These are phyloP conservation scores for Hystrix cristata DNA, from an alignment of 2,113 vertebrate species.

Conservation along the genomic window DNA sequence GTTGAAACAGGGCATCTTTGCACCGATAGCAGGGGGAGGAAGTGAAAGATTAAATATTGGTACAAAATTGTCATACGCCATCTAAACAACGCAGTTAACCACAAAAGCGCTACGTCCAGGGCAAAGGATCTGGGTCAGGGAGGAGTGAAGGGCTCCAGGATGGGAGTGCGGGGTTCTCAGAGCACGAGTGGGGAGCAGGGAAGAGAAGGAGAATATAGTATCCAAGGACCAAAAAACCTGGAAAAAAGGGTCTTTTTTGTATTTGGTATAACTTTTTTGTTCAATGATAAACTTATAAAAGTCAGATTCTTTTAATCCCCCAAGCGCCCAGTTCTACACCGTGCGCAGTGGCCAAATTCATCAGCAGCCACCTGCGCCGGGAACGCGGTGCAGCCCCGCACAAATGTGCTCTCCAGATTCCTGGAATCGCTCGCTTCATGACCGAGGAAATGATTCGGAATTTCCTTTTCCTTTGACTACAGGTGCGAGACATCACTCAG, in stretches of 20 bases:
- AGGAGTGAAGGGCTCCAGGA: not conserved
- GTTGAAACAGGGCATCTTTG: not conserved
- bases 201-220: not conserved
- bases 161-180: not conserved
- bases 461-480: conserved; percentile 19
- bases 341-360: not conserved
- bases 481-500: not conserved
- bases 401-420: conserved; percentile 63
- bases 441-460: conserved; percentile 5
- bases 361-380: conserved; percentile 68
- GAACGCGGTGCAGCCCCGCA: conserved; percentile 33
- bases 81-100: not conserved
- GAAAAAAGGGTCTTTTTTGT: conserved; percentile 16
- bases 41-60: not conserved
- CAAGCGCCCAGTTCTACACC: not conserved
- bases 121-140: not conserved
- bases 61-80: not conserved
- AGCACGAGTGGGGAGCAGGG: not conserved
- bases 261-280: not conserved
- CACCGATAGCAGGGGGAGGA: not conserved
- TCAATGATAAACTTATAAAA: conserved; percentile 24
- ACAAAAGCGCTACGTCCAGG: not conserved
- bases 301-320: not conserved
- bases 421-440: conserved; percentile 46
- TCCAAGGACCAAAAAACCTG: not conserved